These are phyloP conservation scores for Imbricaverruca yamaguchii DNA, from an alignment of 2,888 invertebrate species.

Conservation along the genomic window DNA sequence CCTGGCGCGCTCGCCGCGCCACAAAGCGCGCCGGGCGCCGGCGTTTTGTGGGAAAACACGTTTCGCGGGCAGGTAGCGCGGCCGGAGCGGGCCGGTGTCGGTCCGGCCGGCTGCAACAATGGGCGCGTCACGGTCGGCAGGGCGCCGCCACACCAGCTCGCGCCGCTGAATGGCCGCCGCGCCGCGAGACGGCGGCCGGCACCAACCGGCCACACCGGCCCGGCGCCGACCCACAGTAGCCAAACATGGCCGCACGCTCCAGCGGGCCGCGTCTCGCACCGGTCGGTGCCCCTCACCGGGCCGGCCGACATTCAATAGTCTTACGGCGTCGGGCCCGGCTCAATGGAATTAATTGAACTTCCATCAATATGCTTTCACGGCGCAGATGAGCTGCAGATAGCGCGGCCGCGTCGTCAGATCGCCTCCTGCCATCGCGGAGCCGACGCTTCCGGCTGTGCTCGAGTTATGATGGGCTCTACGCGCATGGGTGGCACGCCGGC, in stretches of 20 bases:
- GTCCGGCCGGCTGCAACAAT: background rate
- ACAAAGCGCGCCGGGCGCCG: background rate
- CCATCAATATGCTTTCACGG: conserved; percentile 18
- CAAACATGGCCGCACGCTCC: background rate
- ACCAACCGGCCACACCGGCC: background rate
- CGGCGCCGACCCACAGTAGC: background rate
- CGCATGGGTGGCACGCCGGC: background rate
- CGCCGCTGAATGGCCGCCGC: background rate
- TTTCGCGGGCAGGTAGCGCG: background rate
- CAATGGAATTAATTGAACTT: conserved; percentile 13
- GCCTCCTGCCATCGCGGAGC: background rate
- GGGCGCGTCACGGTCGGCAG: background rate
- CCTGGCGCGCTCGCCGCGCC: background rate
- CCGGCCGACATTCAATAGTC: conserved; percentile 1
- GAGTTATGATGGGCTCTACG: conserved; percentile 3
- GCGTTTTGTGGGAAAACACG: conserved; percentile 13
- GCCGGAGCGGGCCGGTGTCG: background rate
- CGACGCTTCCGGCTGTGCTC: background rate
- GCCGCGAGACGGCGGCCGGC: background rate
- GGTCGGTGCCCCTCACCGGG: background rate
- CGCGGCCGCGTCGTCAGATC: background rate
- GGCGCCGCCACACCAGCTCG: background rate
- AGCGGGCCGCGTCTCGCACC: no score
- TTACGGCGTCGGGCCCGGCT: background rate
- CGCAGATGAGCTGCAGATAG: background rate